Conservation (phyloP, 2,797 vertebrate genomes). For the Lemur catta region DNA sequence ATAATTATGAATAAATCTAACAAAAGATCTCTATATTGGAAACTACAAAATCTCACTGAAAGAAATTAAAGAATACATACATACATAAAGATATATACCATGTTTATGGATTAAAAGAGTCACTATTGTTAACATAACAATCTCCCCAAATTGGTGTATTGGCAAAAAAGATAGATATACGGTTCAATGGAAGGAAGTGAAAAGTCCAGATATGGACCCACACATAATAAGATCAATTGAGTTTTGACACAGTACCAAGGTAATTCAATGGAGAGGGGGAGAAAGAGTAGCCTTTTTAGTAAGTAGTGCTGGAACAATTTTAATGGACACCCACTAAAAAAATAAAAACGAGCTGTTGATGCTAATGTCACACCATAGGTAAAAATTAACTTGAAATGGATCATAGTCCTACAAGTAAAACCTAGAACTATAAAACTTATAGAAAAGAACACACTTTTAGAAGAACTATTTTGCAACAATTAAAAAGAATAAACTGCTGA, state of each 20-base stretch:
- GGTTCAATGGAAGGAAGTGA: background rate
- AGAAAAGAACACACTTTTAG: background rate
- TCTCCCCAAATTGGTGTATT: background rate
- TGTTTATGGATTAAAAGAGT: background rate
- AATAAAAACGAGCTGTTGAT: background rate
- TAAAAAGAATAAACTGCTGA: conserved; percentile 31
- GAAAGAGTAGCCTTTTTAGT: background rate
- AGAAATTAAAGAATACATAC: conserved; percentile 6
- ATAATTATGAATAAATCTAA: background rate
- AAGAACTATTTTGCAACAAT: background rate
- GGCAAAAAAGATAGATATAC: background rate
- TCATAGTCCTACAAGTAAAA: background rate
- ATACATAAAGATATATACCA: background rate
- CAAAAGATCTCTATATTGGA: background rate
- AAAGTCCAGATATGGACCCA: background rate
- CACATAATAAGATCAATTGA: background rate
- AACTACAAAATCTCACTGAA: background rate
- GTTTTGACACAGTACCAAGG: background rate
- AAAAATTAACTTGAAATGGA: background rate
- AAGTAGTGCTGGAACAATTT: background rate
- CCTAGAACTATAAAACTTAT: background rate
- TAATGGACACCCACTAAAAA: background rate
- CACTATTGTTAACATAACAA: background rate
- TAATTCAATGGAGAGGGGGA: background rate
- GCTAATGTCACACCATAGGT: background rate